Conservation (phyloP, 1,140 invertebrate genomes). For the Bombus polaris region DNA sequence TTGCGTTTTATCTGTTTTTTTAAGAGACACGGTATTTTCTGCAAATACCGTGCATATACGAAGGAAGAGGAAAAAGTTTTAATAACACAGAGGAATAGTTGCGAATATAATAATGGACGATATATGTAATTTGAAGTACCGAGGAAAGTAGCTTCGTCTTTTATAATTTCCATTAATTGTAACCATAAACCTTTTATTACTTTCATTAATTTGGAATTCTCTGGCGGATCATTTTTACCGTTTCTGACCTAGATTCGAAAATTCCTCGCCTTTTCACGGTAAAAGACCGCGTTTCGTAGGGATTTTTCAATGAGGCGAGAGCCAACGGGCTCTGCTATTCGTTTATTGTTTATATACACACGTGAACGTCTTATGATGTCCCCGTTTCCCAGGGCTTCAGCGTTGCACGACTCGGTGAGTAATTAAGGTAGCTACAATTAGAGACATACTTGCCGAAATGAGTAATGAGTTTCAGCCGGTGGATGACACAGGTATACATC, state of each 20-base stretch:
- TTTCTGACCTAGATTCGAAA: not conserved
- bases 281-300: not conserved
- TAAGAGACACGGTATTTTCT: not conserved
- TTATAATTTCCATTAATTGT: not conserved
- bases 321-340: not conserved
- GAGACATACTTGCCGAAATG: constrained; percentile 46
- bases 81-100: not conserved
- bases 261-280: not conserved
- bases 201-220: not conserved
- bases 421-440: constrained; percentile 58
- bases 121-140: too few relatives aligned
- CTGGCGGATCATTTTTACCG: not conserved
- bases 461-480: constrained; percentile 51
- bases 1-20: not conserved
- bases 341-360: constrained; percentile 46
- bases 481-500: constrained; percentile 45
- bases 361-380: constrained; percentile 33
- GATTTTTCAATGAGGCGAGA: constrained; percentile 16
- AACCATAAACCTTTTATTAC: not conserved
- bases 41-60: too few relatives aligned
- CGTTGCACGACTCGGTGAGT: constrained; percentile 30
- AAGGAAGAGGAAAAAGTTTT: not conserved
- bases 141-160: not conserved
- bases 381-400: constrained; percentile 21
- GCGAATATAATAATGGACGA: too few relatives aligned